These are phyloP conservation scores for Tethea ocularis DNA, from an alignment of 2,888 invertebrate genomes.

Conservation along the genomic window DNA sequence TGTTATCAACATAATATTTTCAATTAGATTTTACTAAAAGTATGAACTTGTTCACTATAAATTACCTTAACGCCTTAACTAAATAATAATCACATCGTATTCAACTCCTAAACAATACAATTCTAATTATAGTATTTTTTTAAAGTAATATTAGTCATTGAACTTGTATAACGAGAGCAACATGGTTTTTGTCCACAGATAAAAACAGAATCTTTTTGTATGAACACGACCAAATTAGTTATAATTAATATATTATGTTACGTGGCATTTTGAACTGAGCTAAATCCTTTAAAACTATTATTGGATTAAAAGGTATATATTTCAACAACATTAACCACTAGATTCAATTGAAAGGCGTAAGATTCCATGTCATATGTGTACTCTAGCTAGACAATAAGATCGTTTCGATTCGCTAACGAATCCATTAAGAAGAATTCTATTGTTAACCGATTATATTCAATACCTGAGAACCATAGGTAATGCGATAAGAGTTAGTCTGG, in stretches of 20 bases:
- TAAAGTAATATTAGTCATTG: not conserved
- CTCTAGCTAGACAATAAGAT: conserved; percentile 9
- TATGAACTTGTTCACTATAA: no score
- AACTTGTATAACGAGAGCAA: not conserved
- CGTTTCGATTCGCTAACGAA: not conserved
- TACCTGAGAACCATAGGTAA: not conserved
- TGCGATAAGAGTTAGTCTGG: not conserved
- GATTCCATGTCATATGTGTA: conserved; percentile 7
- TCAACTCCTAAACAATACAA: not conserved
- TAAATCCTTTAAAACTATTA: no score
- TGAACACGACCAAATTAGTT: not conserved
- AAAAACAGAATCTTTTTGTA: not conserved
- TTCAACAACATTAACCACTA: no score
- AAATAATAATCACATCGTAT: not conserved
- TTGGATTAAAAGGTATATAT: no score
- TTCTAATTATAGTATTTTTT: not conserved
- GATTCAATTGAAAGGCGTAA: no score
- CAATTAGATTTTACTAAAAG: no score
- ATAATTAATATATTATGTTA: no score
- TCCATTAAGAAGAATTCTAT: not conserved
- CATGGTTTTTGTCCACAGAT: not conserved
- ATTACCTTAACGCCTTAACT: not conserved
- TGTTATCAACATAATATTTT: no score
- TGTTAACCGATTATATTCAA: not conserved
- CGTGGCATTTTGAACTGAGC: no score